phyloP scores from a whole-genome alignment of 2,113 vertebrate genomes.

The Proterorhinus semilunaris region DNA sequence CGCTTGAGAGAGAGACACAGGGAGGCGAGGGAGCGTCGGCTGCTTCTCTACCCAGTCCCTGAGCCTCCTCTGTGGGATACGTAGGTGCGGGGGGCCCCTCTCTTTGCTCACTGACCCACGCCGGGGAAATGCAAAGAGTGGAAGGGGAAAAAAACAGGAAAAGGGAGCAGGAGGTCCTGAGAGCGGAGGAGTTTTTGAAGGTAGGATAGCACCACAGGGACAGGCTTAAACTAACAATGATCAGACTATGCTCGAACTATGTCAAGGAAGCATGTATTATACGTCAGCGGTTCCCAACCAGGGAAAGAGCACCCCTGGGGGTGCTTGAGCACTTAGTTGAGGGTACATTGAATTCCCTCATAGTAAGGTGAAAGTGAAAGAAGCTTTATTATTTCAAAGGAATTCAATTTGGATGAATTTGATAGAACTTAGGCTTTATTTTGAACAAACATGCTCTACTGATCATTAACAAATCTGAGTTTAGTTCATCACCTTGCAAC shows the following conservation, averaged over 20 bases:
- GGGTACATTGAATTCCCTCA: too few relatives aligned
- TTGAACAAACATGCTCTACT: too few relatives aligned
- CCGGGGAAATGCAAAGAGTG: neutral
- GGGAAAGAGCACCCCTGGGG: too few relatives aligned
- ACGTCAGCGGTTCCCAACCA: neutral
- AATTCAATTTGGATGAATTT: too few relatives aligned
- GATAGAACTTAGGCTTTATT: too few relatives aligned
- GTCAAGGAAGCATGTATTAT: neutral
- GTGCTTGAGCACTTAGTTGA: too few relatives aligned
- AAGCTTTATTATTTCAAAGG: too few relatives aligned
- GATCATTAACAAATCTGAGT: too few relatives aligned
- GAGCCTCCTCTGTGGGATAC: conserved; percentile 32
- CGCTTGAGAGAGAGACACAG: conserved; percentile 2
- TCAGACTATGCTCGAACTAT: conserved; percentile 1
- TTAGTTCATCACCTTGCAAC: too few relatives aligned
- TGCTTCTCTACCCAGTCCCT: conserved; percentile 9
- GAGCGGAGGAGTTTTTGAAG: conserved; percentile 12
- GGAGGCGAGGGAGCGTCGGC: conserved; percentile 9
- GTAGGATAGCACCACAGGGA: neutral
- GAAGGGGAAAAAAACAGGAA: conserved; percentile 2
- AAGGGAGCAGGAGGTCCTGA: neutral
- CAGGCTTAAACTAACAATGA: neutral
- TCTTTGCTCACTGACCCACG: conserved; percentile 38
- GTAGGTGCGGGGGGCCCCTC: conserved; percentile 10
- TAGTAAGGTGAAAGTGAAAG: too few relatives aligned